Evolutionary conservation across 2,888 invertebrate species (phyloP).

Genomic region (Entomobrya proxima): DNA sequence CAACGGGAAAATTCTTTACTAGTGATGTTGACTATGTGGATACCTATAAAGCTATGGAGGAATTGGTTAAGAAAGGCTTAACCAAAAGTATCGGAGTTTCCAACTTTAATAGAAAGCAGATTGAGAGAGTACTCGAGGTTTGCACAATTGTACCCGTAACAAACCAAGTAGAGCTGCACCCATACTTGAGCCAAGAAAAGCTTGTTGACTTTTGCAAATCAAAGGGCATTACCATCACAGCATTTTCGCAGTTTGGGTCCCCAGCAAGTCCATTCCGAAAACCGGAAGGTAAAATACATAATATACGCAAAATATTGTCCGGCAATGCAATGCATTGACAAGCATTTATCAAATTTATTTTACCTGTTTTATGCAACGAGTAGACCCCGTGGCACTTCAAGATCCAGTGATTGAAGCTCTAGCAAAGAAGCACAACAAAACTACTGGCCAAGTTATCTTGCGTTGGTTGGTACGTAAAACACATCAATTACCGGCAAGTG

Average conservation of each 20-base stretch:
- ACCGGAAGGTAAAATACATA: neutral
- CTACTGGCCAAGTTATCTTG: slow-evolving; percentile 77
- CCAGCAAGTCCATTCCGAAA: neutral
- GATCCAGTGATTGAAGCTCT: slow-evolving; percentile 61
- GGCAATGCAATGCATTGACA: no score
- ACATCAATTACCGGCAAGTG: no score
- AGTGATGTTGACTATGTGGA: slow-evolving; percentile 85
- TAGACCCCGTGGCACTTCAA: neutral
- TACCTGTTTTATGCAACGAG: no score
- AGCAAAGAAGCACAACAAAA: slow-evolving; percentile 77
- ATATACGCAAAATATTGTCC: no score
- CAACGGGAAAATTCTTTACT: slow-evolving; percentile 81
- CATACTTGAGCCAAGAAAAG: neutral
- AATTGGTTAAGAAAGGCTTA: slow-evolving; percentile 83
- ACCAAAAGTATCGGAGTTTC: slow-evolving; percentile 87
- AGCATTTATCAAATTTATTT: no score
- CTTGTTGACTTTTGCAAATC: neutral
- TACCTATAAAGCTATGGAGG: slow-evolving; percentile 86
- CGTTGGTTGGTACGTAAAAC: slow-evolving; percentile 75
- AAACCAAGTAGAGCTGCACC: slow-evolving; percentile 79
- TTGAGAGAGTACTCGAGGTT: slow-evolving; percentile 82
- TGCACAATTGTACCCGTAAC: slow-evolving; percentile 83
- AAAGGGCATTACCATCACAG: neutral
- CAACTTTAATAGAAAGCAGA: slow-evolving; percentile 88
- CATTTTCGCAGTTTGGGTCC: neutral